Base-by-base conservation (phyloP, 2,888 invertebrate species). In the Malachius bipustulatus region DNA sequence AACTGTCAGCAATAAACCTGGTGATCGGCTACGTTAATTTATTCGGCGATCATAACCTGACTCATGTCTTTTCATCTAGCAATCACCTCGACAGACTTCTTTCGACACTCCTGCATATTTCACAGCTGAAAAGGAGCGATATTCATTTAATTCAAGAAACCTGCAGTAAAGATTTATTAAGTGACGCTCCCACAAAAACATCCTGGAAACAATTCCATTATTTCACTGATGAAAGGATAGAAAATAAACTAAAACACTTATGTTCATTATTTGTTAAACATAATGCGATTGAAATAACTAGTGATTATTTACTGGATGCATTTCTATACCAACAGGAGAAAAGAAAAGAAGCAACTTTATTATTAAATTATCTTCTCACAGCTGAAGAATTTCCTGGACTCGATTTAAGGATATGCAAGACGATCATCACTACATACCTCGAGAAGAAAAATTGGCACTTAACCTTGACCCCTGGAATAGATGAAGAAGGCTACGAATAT, bases 161-260 rank as follows among this genome's bases (percentile, higher is more conserved):
- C 43, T 51, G 58, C 16, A n/a, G n/a, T n/a, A n/a, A n/a, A n/a
- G n/a, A n/a, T n/a, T n/a, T n/a, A n/a, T n/a, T n/a, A n/a, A n/a
- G n/a, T n/a, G n/a, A n/a, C n/a, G n/a, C n/a, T n/a, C n/a, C n/a
- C n/a, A n/a, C n/a, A n/a, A n/a, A 57, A 34, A 58, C 66, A 2
- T 70, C 74, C 0, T 84, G 83, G 83, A 71, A 73, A 38, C 62
- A 63, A 31, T 75, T 77, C 39, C 70, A 69, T 35, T 71, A 77
- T 57, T 63, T 82, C 32, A 66, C 65, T 39, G 64, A 68, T 8
- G 48, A 56, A 14, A 51, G 51, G 2, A 63, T 71, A 30, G 53
- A 66, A 37, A 41, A 47, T 1, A 67, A 72, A 30, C 55, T 83
- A n/a, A 62, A 65, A 30, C 60, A 61, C 11, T 62, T 75, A 26